Evolutionary conservation across 2,888 invertebrate species (phyloP), one percentile per base, ranked within the genome.

Genomic region (Limulus polyphemus): DNA sequence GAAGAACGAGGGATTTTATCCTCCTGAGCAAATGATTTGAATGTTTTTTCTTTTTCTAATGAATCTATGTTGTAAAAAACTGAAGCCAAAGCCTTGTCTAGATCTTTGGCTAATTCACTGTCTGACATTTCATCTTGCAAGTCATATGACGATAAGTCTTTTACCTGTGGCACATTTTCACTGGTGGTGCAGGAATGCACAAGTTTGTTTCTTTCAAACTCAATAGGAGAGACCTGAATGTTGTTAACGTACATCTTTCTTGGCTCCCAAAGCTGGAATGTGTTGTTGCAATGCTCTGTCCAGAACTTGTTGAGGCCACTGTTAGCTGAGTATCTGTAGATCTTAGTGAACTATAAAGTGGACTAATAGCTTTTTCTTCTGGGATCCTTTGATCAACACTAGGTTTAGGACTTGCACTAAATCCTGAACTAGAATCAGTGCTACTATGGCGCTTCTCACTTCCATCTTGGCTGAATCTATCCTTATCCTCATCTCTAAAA

Each of bases 41-140:
- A 14, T 11, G 9, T 10, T 10, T 55, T 60, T 11, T 60, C 60
- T 49, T 57, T 71, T 68, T 76, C 75, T 55, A 76, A 67, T 1
- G 74, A 73, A 61, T 74, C 70, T 47, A 77, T 70, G 47, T 75
- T 75, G 1, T 74, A 17, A 14, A 17, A 74, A 73, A 76, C 75
- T 67, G 76, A 75, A 13, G 76, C 75, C 55, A 77, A 67, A n/a
- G 76, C 76, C 55, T 68, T 71, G 67, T 77, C 77, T 61, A 77
- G 74, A 65, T 75, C 74, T 51, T 67, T 61, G 10, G 69, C 64
- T 14, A 72, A 61, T 58, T 73, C 72, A 14, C 13, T 46, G 47
- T 57, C 12, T 11, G 46, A 47, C 14, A 47, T 12, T 46, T 50
- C 51, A 12, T 49, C 49, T 13, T 57, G 17, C n/a, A 16, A 47